Conservation (phyloP, 2,113 vertebrate genomes). For the Leptocoma aspasia region DNA sequence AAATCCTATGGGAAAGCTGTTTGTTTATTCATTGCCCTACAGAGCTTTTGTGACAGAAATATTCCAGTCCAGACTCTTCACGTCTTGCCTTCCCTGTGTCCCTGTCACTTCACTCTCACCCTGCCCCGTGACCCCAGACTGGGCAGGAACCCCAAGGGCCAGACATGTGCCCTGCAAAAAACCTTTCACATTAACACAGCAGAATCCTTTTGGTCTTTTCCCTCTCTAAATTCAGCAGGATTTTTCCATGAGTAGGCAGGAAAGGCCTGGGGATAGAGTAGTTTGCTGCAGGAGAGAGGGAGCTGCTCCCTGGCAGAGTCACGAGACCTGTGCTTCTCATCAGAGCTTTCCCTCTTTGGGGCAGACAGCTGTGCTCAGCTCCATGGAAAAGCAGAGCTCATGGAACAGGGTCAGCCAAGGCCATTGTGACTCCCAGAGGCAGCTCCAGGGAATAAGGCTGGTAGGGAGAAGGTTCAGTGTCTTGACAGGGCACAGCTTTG, state of each 20-base stretch:
- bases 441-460: background rate
- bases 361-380: background rate
- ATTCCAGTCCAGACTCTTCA: background rate
- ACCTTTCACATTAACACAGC: background rate
- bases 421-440: background rate
- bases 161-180: background rate
- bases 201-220: background rate
- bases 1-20: background rate
- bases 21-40: background rate
- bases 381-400: background rate
- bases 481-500: background rate
- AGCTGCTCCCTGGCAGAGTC: background rate
- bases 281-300: background rate
- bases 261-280: background rate
- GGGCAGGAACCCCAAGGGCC: background rate
- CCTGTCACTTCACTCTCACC: background rate
- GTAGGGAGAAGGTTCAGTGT: background rate
- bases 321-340: background rate
- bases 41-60: background rate
- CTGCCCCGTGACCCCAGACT: accelerated
- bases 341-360: background rate
- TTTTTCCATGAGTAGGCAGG: constrained; percentile 34
- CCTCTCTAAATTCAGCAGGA: constrained; percentile 15
- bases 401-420: background rate
- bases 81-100: background rate